These are phyloP conservation scores for Mionectes macconnelli DNA, from an alignment of 2,113 vertebrate species.

Conservation along the genomic window DNA sequence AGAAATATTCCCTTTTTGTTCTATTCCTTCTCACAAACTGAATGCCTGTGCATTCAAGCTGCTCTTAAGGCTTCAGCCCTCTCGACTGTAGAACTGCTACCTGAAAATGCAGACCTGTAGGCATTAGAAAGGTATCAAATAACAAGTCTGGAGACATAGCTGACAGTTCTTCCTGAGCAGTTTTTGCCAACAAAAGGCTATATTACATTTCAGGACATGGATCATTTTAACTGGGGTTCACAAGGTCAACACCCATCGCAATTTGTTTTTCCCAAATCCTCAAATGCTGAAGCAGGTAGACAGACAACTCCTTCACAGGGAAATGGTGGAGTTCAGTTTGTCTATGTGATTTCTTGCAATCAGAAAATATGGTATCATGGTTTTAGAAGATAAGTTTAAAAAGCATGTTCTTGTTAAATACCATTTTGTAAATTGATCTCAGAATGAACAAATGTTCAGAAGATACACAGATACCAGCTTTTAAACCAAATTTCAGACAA, in stretches of 20 bases:
- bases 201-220: neutral
- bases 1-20: neutral
- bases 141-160: neutral
- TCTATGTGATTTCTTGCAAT: neutral
- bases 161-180: neutral
- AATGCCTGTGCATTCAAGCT: neutral
- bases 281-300: neutral
- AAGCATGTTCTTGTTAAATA: neutral
- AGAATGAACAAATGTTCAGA: neutral
- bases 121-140: neutral
- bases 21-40: rapidly evolving
- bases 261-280: neutral
- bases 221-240: neutral
- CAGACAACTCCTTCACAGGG: neutral
- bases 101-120: neutral
- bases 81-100: neutral
- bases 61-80: neutral
- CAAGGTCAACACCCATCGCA: neutral
- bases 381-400: neutral
- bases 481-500: neutral
- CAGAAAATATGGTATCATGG: neutral
- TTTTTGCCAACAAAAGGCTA: neutral
- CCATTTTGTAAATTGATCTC: neutral
- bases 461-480: neutral
- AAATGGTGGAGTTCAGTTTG: neutral